These are phyloP conservation scores for Cherax destructor DNA, from an alignment of 1,140 invertebrate genomes.

Conservation along the genomic window DNA sequence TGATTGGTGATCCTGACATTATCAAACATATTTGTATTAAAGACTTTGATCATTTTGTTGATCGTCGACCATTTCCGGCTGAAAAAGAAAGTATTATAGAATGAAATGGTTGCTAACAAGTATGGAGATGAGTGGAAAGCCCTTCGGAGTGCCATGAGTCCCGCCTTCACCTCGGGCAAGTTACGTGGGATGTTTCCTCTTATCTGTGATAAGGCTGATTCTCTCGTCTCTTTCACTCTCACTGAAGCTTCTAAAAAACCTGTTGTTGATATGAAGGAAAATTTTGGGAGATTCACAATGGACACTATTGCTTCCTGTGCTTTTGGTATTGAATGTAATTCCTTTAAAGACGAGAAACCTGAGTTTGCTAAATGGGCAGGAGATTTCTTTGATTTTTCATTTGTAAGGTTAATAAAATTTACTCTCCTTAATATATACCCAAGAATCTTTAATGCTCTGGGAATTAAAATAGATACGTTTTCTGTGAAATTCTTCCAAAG, in stretches of 20 bases:
- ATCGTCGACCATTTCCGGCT: neutral
- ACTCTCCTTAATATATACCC: neutral
- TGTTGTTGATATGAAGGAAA: no score
- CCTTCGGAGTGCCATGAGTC: neutral
- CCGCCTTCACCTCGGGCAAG: slow-evolving; percentile 14
- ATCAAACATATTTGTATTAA: neutral
- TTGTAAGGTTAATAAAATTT: neutral
- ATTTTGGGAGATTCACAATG: no score
- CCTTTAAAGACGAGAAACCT: no score
- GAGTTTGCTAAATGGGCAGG: no score
- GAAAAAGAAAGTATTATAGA: neutral
- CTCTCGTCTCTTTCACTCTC: no score
- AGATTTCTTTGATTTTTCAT: neutral
- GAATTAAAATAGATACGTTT: slow-evolving; percentile 22
- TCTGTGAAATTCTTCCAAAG: no score
- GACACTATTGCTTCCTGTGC: no score
- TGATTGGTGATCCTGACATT: neutral
- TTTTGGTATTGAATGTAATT: no score
- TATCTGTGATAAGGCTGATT: no score
- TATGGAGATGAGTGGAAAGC: neutral
- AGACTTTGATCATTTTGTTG: no score
- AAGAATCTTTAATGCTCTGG: slow-evolving; percentile 71
- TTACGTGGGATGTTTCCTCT: neutral
- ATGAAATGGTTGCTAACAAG: neutral
- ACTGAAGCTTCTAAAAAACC: no score